phyloP scores from a whole-genome alignment of 2,888 invertebrate species.

The Kryphioiulus occultus region DNA sequence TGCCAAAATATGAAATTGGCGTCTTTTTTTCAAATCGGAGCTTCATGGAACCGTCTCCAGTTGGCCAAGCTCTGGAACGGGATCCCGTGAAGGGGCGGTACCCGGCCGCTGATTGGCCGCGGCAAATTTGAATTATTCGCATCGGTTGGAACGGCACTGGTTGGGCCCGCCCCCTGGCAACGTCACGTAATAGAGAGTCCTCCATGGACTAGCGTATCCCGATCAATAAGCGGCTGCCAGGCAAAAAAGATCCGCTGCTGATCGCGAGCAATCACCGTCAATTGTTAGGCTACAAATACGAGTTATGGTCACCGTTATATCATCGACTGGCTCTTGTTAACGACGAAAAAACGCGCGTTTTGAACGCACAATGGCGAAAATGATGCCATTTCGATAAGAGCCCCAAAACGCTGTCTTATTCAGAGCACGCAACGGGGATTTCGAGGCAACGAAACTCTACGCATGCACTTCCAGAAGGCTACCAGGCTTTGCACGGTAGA shows the following conservation, averaged over 20 bases:
- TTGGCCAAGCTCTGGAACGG: neutral
- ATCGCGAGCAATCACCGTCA: conserved; percentile 45
- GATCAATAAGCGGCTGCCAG: neutral
- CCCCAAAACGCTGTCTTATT: neutral
- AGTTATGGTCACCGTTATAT: conserved; percentile 48
- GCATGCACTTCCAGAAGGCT: too few relatives aligned
- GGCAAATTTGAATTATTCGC: neutral
- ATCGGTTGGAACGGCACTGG: neutral
- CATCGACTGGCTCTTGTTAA: conserved; percentile 41
- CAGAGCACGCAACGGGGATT: neutral
- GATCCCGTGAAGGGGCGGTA: neutral
- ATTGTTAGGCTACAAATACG: conserved; percentile 42
- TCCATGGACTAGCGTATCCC: neutral
- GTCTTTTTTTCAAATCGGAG: neutral
- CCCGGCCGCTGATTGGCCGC: neutral
- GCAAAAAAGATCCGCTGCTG: conserved; percentile 3
- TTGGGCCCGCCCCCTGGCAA: neutral
- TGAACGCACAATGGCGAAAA: neutral
- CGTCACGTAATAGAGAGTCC: neutral
- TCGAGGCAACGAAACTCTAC: neutral
- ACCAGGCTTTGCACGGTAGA: too few relatives aligned
- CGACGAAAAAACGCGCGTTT: conserved; percentile 33
- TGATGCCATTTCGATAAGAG: conserved; percentile 5
- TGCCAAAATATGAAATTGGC: neutral
- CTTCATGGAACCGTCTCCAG: neutral